Evolutionary conservation across 2,888 invertebrate species (phyloP).

Genomic region (Tinea semifulvella): DNA sequence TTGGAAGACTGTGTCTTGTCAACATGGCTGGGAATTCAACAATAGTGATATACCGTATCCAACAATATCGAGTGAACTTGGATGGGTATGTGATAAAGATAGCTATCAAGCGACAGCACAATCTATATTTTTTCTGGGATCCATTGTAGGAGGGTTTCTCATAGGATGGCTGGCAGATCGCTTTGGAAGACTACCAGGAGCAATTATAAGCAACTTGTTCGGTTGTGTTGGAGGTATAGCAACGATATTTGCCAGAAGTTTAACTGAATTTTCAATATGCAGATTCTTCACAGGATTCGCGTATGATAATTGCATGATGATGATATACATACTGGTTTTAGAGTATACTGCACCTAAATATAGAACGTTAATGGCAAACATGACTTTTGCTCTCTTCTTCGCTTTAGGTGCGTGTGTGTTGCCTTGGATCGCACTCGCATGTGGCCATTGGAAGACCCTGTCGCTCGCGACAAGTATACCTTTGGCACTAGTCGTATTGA

Average conservation of each 20-base stretch:
- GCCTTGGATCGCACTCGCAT: slow-evolving; percentile 43
- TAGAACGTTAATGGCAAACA: slow-evolving; percentile 38
- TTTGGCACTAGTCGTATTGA: slow-evolving; percentile 29
- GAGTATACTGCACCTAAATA: slow-evolving; percentile 46
- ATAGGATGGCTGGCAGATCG: slow-evolving; percentile 42
- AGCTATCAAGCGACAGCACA: slow-evolving; percentile 46
- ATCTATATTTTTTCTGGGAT: slow-evolving; percentile 42
- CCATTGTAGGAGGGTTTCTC: slow-evolving; percentile 38
- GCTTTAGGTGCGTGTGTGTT: slow-evolving; percentile 28
- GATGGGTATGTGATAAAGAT: slow-evolving; percentile 43
- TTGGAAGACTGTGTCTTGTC: slow-evolving; percentile 32
- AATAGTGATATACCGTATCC: slow-evolving; percentile 43
- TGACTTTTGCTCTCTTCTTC: slow-evolving; percentile 40
- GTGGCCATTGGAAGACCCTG: slow-evolving; percentile 40
- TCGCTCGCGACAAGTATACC: slow-evolving; percentile 40
- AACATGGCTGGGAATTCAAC: slow-evolving; percentile 46
- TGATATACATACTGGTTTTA: slow-evolving; percentile 35
- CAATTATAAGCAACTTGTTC: slow-evolving; percentile 33
- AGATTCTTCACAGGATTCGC: slow-evolving; percentile 46
- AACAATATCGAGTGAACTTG: slow-evolving; percentile 40
- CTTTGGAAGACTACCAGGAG: slow-evolving; percentile 40
- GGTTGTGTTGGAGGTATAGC: slow-evolving; percentile 36
- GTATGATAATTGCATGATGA: slow-evolving; percentile 47
- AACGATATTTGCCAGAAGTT: slow-evolving; percentile 32
- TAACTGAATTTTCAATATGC: slow-evolving; percentile 33